A percentile compares a stretch with the other conserved stretches of the same genome.
Conservation (phyloP, 2,888 invertebrate species). For the Sympetrum striolatum region DNA sequence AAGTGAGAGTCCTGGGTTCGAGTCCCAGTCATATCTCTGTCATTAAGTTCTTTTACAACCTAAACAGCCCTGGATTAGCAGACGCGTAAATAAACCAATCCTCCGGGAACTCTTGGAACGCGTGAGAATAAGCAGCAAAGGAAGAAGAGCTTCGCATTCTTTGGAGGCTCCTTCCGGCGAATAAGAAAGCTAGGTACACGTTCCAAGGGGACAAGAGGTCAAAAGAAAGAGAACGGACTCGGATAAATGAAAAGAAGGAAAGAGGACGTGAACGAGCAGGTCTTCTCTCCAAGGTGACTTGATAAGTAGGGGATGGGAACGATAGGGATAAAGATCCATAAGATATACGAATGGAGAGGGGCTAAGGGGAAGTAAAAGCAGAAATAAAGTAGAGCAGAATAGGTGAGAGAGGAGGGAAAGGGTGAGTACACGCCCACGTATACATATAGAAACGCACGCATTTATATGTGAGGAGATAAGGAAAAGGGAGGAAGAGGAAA, state of each 20-base stretch:
- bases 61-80: too few species aligned
- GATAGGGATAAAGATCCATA: background rate
- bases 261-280: background rate
- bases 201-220: background rate
- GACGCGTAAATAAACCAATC: background rate
- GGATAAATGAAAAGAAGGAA: background rate
- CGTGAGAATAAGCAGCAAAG: background rate
- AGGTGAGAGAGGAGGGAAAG: too few species aligned
- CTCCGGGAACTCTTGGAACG: background rate
- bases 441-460: background rate
- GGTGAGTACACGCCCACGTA: background rate
- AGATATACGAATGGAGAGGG: background rate
- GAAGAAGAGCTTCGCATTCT: background rate
- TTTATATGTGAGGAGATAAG: background rate
- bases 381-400: background rate
- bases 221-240: background rate
- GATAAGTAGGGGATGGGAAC: background rate
- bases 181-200: background rate
- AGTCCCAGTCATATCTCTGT: too few species aligned
- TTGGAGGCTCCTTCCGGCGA: background rate
- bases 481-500: background rate
- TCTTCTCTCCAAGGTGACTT: background rate
- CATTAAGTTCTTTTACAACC: too few species aligned
- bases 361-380: background rate
- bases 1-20: too few species aligned